A percentile compares a stretch with the other conserved stretches of the same genome.
These are phyloP conservation scores for Uropetala carovei DNA, from an alignment of 2,888 invertebrate genomes.

Conservation along the genomic window DNA sequence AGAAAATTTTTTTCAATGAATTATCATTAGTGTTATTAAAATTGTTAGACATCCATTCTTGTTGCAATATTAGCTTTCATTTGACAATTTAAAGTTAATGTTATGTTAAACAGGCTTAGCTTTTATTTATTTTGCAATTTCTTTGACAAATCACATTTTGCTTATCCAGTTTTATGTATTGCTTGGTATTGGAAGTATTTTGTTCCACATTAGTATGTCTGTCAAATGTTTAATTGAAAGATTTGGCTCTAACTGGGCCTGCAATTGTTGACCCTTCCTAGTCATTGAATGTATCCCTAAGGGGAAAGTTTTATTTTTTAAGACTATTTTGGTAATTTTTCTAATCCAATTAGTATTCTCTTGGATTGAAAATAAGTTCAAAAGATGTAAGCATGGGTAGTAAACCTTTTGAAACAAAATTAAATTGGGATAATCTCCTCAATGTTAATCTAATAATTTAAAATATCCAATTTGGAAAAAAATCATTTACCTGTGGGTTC, in stretches of 20 bases:
- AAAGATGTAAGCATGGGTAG: no score
- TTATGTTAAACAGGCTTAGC: slow-evolving; percentile 24
- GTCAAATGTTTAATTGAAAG: slow-evolving; percentile 10
- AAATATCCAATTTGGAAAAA: neutral
- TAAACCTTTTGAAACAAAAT: no score
- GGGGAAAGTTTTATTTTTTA: slow-evolving; percentile 38
- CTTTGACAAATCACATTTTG: slow-evolving; percentile 6
- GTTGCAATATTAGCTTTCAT: neutral
- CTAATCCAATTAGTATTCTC: neutral
- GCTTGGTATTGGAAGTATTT: slow-evolving; percentile 22
- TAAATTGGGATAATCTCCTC: neutral
- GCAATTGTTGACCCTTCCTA: slow-evolving; percentile 28
- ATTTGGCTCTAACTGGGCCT: neutral
- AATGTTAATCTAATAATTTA: neutral
- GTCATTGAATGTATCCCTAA: neutral
- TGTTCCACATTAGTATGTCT: slow-evolving; percentile 15
- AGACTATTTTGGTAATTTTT: neutral
- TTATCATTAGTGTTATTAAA: neutral
- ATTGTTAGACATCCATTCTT: neutral
- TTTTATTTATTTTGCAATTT: slow-evolving; percentile 39
- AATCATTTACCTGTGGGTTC: neutral
- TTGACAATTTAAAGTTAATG: neutral
- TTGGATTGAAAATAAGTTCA: no score
- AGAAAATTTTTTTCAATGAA: no score
- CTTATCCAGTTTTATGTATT: slow-evolving; percentile 23